Evolutionary conservation across 2,888 invertebrate genomes (phyloP), one percentile per base, ranked within the genome.

Genomic region (Dynastes maya): DNA sequence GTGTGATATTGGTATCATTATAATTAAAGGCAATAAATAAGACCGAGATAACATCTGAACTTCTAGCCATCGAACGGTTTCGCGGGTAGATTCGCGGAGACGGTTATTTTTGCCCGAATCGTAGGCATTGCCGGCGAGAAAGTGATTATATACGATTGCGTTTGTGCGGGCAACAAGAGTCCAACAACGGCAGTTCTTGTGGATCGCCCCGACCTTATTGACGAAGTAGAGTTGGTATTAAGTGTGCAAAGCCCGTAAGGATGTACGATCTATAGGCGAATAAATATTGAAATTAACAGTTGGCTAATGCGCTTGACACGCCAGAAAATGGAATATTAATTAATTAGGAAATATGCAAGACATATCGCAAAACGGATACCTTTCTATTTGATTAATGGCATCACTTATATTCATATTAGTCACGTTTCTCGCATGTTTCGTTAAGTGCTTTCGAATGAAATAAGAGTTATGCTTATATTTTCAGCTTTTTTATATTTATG

Each of bases 221-320:
- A 74, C 45, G 63, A 22, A 22, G 55, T 4, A 22, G 55, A 58
- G n/a, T 58, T 49, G 63, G 55, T 8, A 22, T 22, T 22, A 22
- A 58, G 22, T 22, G 22, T 11, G 55, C 40, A 45, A 45, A 61
- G 72, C 72, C 61, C 27, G 72, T 13, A 55, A 74, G 45, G 72
- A 61, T 74, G 72, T 40, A 55, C 61, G 61, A 40, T 27, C 61
- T 74, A 74, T 9, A 55, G 27, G 32, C 72, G 61, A 74, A 74
- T 74, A 74, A 74, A 74, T 74, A 74, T 74, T 74, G 72, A 74
- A 40, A 61, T 55, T 61, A 74, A 74, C 72, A 74, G 72, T 74
- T 74, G 72, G 72, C 61, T 61, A 74, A 74, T 74, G 72, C 45
- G 22, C 63, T 74, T 74, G 72, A 74, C 72, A 61, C 16, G 9